These are phyloP conservation scores for Galaxea fascicularis DNA, from an alignment of 92 coral and sea anemone genomes.

Conservation along the genomic window DNA sequence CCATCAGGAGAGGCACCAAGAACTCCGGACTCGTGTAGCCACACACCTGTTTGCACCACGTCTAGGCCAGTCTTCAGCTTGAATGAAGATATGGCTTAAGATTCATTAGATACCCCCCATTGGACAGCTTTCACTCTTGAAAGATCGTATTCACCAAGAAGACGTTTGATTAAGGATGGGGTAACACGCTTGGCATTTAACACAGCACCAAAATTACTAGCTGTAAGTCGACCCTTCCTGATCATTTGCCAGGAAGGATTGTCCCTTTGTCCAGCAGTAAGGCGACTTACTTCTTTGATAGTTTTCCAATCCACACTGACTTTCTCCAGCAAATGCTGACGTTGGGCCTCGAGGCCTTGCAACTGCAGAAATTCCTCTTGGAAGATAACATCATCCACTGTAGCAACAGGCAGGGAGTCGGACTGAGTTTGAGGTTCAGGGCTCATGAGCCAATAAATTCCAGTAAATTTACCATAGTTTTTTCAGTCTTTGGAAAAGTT, in stretches of 20 bases:
- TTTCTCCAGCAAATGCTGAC: too few relatives aligned
- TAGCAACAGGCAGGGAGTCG: too few relatives aligned
- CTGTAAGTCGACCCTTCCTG: slow-evolving; percentile 58
- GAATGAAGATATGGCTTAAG: slow-evolving; percentile 35
- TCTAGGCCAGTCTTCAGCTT: slow-evolving; percentile 29
- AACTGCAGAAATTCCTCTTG: too few relatives aligned
- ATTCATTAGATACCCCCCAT: slow-evolving; percentile 47
- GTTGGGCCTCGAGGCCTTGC: too few relatives aligned
- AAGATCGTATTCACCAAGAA: slow-evolving; percentile 55
- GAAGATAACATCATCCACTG: too few relatives aligned
- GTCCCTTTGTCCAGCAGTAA: slow-evolving; percentile 57
- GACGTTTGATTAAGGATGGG: slow-evolving; percentile 53
- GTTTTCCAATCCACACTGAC: too few relatives aligned
- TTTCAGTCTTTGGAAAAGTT: slow-evolving; percentile 23
- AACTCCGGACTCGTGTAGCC: slow-evolving; percentile 45
- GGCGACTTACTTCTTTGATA: too few relatives aligned
- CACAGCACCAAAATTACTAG: slow-evolving; percentile 52
- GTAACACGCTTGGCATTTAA: slow-evolving; percentile 56
- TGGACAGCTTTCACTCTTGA: slow-evolving; percentile 29
- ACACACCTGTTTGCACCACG: slow-evolving; percentile 47
- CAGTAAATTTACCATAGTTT: slow-evolving; percentile 26
- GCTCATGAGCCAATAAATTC: too few relatives aligned
- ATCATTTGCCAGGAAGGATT: slow-evolving; percentile 50
- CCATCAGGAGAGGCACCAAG: slow-evolving; percentile 56
- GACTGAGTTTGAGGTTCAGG: too few relatives aligned